Conservation (phyloP, 2,888 invertebrate genomes). For the Asteroscopus sphinx region DNA sequence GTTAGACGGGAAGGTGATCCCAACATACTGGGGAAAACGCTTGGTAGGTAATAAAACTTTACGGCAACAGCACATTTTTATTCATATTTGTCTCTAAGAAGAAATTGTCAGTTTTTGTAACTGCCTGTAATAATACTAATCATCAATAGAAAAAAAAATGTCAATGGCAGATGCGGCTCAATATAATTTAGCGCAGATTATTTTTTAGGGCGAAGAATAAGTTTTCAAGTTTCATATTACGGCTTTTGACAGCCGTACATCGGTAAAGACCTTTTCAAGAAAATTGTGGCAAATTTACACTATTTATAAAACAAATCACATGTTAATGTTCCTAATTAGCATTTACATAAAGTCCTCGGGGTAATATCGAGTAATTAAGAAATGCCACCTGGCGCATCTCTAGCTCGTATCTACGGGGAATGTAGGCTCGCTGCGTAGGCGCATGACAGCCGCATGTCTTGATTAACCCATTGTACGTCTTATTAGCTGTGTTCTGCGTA, state of each 20-base stretch:
- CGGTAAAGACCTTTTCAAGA: not conserved
- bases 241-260: not conserved
- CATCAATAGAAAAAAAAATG: too few species aligned
- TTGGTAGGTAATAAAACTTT: too few species aligned
- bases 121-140: too few species aligned
- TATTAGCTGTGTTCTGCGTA: conserved; percentile 65
- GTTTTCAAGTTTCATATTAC: not conserved
- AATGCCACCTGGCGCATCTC: conserved; percentile 45
- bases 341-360: conserved; percentile 17
- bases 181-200: too few species aligned
- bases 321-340: conserved; percentile 31
- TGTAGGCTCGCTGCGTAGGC: conserved; percentile 65
- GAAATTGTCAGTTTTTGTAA: too few species aligned
- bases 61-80: too few species aligned
- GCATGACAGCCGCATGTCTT: conserved; percentile 72
- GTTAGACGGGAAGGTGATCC: too few species aligned
- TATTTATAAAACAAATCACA: conserved; percentile 21
- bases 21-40: too few species aligned
- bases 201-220: too few species aligned
- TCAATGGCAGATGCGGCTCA: too few species aligned
- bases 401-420: conserved; percentile 43
- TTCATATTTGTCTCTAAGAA: too few species aligned
- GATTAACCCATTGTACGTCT: conserved; percentile 78
- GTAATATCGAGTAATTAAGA: conserved; percentile 42
- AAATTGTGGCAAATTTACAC: conserved; percentile 14